Evolutionary conservation across 2,113 vertebrate genomes (phyloP), one percentile per base, ranked within the genome.

Genomic region (Hyla sarda): DNA sequence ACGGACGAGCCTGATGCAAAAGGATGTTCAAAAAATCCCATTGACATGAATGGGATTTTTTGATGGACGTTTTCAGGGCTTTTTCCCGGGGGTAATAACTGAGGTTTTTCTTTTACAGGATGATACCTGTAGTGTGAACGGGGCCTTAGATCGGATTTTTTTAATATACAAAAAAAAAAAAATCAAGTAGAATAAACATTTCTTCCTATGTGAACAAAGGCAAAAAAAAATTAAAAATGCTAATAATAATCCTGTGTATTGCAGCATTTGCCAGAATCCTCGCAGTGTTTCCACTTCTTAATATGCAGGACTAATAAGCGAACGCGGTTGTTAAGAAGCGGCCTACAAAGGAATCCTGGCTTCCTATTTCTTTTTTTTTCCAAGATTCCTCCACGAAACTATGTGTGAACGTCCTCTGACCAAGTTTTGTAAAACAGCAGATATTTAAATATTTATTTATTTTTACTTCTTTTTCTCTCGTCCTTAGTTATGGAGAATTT

Each of bases 381-480:
- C 60, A 37, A 87, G 82, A 90, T 84, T 79, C 82, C 89, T 73
- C 82, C 9, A 78, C 83, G n/a, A 2, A 73, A 58, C 88, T 87
- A 60, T 88, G 54, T 72, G 25, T 1, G 19, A 48, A 85, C 76
- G 77, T 41, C 92, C 90, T 88, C 89, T 86, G 84, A 88, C 16
- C 82, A 87, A 60, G 87, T 88, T 89, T 88, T n/a, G 72, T 32
- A 21, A 7, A 78, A 83, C 30, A 80, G 89, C 89, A 69, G 65
- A 69, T 69, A 87, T 89, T 89, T 89, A 85, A 86, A 4, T 54
- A n/a, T 32, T 10, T 25, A 19, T 32, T 75, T 37, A 3, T 41
- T 8, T 41, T 8, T 41, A 5, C 41, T 54, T 67, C 37, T 78
- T 78, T 69, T 84, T 88, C 50, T 76, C 54, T 86, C 47, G 62